A percentile compares a stretch with the other conserved stretches of the same genome.
Evolutionary conservation across 2,888 invertebrate genomes (phyloP).

Genomic region (Drosophila meridiana): DNA sequence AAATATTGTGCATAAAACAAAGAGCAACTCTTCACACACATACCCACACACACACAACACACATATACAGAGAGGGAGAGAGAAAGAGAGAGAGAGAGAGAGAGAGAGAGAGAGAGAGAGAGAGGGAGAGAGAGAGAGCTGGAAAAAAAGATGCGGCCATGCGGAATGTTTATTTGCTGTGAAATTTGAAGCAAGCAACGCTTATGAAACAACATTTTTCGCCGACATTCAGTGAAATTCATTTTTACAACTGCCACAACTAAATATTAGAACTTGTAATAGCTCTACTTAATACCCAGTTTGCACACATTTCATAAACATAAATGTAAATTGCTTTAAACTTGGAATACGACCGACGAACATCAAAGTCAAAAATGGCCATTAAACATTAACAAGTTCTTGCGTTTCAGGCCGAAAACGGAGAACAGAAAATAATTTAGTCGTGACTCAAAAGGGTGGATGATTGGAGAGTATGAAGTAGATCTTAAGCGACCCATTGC

Average conservation of each 20-base stretch:
- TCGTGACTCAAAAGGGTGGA: neutral
- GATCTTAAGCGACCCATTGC: slow-evolving; percentile 27
- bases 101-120: too few species aligned
- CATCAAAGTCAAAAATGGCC: slow-evolving; percentile 62
- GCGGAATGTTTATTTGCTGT: slow-evolving; percentile 75
- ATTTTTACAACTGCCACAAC: slow-evolving; percentile 23
- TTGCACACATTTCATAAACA: slow-evolving; percentile 38
- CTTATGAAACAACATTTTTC: slow-evolving; percentile 12
- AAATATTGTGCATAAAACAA: slow-evolving; percentile 58
- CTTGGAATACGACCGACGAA: slow-evolving; percentile 21
- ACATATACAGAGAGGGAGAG: too few species aligned
- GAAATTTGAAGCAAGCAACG: slow-evolving; percentile 64
- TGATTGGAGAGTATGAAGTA: slow-evolving; percentile 7
- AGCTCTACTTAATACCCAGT: slow-evolving; percentile 52
- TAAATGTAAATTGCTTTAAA: slow-evolving; percentile 55
- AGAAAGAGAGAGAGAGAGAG: too few species aligned
- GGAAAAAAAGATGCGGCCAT: slow-evolving; percentile 49
- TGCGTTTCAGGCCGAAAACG: slow-evolving; percentile 15
- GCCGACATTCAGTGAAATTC: slow-evolving; percentile 37
- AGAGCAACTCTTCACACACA: slow-evolving; percentile 44
- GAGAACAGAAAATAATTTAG: slow-evolving; percentile 18
- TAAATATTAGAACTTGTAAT: slow-evolving; percentile 35
- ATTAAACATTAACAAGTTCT: slow-evolving; percentile 64
- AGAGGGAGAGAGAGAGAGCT: neutral
- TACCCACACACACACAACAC: neutral